Evolutionary conservation across 2,113 vertebrate species (phyloP).

Genomic region (Pitta sordida): DNA sequence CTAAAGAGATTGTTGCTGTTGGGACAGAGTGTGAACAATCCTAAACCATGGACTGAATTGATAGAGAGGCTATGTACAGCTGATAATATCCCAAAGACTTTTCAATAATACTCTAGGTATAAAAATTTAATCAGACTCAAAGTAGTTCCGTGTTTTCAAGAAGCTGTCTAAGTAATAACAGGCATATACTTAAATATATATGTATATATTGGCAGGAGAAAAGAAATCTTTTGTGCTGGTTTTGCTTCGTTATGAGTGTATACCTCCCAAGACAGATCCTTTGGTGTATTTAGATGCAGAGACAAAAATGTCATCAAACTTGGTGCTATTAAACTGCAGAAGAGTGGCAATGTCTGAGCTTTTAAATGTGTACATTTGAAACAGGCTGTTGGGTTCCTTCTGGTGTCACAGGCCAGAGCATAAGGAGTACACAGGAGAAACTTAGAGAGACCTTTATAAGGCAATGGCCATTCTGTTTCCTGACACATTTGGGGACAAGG

Average conservation of each 20-base stretch:
- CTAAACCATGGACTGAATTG: fast-evolving
- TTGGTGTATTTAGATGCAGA: neutral
- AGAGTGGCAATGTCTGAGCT: neutral
- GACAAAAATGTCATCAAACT: neutral
- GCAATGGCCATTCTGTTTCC: neutral
- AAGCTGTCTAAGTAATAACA: neutral
- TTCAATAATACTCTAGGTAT: neutral
- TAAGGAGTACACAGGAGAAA: neutral
- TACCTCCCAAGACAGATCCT: neutral
- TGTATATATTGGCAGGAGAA: neutral
- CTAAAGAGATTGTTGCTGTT: neutral
- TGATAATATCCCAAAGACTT: neutral
- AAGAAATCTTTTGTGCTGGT: neutral
- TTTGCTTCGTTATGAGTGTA: neutral
- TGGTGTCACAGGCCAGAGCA: neutral
- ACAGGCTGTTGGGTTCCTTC: neutral
- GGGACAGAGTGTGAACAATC: neutral
- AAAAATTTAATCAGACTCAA: neutral
- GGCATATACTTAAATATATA: neutral
- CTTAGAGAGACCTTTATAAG: neutral
- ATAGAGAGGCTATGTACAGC: neutral
- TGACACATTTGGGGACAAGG: neutral
- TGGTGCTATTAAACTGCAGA: neutral
- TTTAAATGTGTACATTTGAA: neutral
- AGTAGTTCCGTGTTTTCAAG: neutral